Base-by-base conservation (phyloP, 2,797 vertebrate species). In the Loris lydekkerianus region DNA sequence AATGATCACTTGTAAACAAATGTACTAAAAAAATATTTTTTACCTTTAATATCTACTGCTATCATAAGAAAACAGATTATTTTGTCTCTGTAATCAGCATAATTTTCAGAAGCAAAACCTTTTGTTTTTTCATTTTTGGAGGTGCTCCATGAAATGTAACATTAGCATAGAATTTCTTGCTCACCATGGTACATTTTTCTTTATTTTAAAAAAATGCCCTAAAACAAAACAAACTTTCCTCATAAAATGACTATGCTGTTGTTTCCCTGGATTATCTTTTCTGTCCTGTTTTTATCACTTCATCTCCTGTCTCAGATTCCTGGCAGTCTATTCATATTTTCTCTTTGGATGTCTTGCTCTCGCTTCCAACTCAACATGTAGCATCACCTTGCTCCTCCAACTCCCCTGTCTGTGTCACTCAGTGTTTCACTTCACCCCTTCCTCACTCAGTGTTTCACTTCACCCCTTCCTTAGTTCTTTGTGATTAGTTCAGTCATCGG, bases 31-130 rank as follows among this genome's bases (percentile, higher is more conserved):
- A 94, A 65, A 40, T 60, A 43, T 63, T 69, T 86, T 49, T 75
- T 7, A 73, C 17, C 21, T 37, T 84, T 92, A 60, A 25, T 56
- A 21, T 73, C n/a, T 93, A 21, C 83, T 86, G 34, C 46, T 86
- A 76, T 85, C 5, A 56, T 81, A 18, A 93, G 49, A 76, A 92
- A 89, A 13, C 61, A 85, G 86, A 73, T 91, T 23, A 86, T 78
- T 92, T 89, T 85, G 49, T 93, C 61, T 82, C 6, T 37, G 75
- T 60, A 96, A 56, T 87, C 63, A 65, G 37, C 27, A 34, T 82
- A 69, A 76, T 86, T 78, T 82, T 77, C 63, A 91, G 31, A 90
- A 94, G 67, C 82, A 91, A 80, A 60, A 15, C 21, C 65, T 70
- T 49, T 90, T 86, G 23, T 60, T 10, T 1, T 70, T 93, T 86